Evolutionary conservation across 2,113 vertebrate genomes (phyloP).

Genomic region (rat (Rattus norvegicus)): DNA sequence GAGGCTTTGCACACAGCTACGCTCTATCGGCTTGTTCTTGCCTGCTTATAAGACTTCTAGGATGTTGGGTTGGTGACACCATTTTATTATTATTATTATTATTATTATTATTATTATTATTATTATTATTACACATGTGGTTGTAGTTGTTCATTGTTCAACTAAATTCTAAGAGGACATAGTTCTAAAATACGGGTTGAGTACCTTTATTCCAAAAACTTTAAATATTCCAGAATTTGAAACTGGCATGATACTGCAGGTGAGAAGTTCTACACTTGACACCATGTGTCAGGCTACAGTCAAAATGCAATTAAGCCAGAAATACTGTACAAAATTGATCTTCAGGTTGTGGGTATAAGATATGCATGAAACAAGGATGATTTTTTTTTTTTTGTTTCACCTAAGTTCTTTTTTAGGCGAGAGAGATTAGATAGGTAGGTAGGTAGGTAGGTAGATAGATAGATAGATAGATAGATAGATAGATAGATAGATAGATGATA

Average conservation of each 20-base stretch:
- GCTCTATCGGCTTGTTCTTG: neutral
- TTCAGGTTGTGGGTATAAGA: neutral
- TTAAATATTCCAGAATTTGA: neutral
- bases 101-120: neutral
- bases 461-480: neutral
- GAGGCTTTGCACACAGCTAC: constrained; percentile 39
- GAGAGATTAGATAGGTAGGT: too few species aligned
- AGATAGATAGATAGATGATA: too few species aligned
- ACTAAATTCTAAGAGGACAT: constrained; percentile 45
- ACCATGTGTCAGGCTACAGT: neutral
- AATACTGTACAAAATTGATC: neutral
- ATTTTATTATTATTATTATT: neutral
- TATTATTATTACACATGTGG: neutral
- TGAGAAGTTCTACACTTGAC: neutral
- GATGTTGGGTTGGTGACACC: neutral
- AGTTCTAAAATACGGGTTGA: neutral
- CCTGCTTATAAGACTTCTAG: neutral
- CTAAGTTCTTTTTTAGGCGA: neutral
- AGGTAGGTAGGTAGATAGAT: too few species aligned
- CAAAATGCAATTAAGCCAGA: neutral
- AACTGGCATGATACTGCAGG: neutral
- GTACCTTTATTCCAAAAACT: neutral
- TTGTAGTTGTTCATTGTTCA: constrained; percentile 41
- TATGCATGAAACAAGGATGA: neutral
- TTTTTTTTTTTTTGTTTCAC: neutral